Evolutionary conservation across 2,113 vertebrate species (phyloP).

Genomic region (Prionailurus viverrinus): DNA sequence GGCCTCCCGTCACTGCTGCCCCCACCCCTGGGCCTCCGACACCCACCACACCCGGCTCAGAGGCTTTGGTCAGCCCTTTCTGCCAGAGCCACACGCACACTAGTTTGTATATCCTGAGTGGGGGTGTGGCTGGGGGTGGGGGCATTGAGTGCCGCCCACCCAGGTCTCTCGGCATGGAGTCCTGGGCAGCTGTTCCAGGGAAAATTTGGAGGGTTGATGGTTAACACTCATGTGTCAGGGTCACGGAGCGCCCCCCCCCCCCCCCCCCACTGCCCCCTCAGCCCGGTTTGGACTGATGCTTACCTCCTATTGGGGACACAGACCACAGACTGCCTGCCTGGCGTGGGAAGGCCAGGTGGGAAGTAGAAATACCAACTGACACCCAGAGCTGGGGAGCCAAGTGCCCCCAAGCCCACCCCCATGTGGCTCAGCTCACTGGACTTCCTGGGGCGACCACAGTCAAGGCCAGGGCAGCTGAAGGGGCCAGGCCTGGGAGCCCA

Average conservation of each 20-base stretch:
- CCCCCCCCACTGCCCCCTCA: no score
- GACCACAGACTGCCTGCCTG: not conserved
- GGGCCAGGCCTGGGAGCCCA: not conserved
- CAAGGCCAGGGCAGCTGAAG: not conserved
- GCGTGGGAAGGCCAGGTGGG: no score
- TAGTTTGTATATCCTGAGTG: not conserved
- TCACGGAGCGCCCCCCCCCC: not conserved
- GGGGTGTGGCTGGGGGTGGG: not conserved
- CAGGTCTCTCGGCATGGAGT: not conserved
- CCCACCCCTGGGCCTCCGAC: not conserved
- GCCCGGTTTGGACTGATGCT: not conserved
- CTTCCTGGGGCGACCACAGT: not conserved
- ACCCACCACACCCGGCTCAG: constrained; percentile 8
- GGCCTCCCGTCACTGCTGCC: not conserved
- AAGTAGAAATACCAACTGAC: not conserved
- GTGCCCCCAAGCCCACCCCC: no score
- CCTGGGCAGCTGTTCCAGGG: not conserved
- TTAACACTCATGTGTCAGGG: not conserved
- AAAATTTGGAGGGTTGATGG: not conserved
- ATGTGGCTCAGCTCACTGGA: not conserved
- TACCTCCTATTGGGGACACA: not conserved
- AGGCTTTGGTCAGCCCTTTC: not conserved
- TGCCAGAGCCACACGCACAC: not conserved
- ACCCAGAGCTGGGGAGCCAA: not conserved
- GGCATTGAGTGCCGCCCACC: not conserved